Evolutionary conservation across 2,888 invertebrate species (phyloP), one percentile per base, ranked within the genome.

Genomic region (Harpalus rubripes): DNA sequence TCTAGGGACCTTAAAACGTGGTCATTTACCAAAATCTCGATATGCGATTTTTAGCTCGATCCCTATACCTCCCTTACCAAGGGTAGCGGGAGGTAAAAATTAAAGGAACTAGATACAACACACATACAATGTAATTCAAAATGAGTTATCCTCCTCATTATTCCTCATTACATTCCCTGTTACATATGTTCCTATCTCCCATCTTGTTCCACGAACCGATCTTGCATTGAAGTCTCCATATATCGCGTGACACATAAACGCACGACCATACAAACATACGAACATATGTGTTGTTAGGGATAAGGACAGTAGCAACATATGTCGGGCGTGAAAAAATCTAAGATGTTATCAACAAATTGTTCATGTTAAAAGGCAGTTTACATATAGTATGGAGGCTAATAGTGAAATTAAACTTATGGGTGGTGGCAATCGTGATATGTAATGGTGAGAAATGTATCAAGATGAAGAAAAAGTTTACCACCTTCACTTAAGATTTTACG

Each of bases 341-440:
- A 87, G 89, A 89, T 89, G 87, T 86, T 88, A 89, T 89, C 89
- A 88, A 88, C 88, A 89, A 89, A 89, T 89, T 89, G 89, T 88
- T 88, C 89, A 89, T 89, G 89, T 89, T 88, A 86, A 87, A 86
- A 86, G 86, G 88, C 88, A 88, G 88, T 89, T 88, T 86, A 86
- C 86, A 86, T 84, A 63, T 84, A 78, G 63, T 84, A 59, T 59
- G 61, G 39, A 22, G 26, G 72, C 8, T 8, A 15, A 72, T 32
- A 52, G 44, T 6, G 44, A 52, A 52, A 52, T 52, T 52, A 10
- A 4, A 15, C 7, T 22, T 32, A n/a, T n/a, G 10, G 16, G 22
- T 32, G 72, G 7, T 72, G 72, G 72, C 10, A 32, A 22, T 22
- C 72, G 18, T 72, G 72, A 15, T 15, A 7, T 16, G 15, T 18